Base-by-base conservation (phyloP, 2,797 vertebrate genomes). In the Pelobates cultripes region DNA sequence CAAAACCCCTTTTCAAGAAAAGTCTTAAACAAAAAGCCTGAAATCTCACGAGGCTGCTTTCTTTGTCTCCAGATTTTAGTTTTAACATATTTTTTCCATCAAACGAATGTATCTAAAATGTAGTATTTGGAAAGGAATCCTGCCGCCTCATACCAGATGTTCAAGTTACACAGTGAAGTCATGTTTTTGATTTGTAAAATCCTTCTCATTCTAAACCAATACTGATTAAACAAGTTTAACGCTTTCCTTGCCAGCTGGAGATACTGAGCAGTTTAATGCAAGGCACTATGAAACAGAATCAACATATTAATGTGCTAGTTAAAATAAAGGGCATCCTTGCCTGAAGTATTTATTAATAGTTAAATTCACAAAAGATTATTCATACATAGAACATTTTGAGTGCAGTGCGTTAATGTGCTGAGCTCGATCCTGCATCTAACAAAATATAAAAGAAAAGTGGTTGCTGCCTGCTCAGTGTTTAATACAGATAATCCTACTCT, bases 21-120 rank as follows among this genome's bases (percentile, higher is more conserved):
- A 70, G 82, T 67, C 77, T 79, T 79, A 79, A 83, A 79, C 75
- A 84, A 84, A 83, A 84, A 79, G 77, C 77, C 28, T 75, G 57
- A 66, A 76, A 75, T 84, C 82, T 75, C 82, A 79, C 2, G 12
- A 70, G 77, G 66, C 72, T 42, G n/a, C 73, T 71, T 47, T 75
- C 67, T 79, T 60, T 76, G 72, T 79, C 82, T 79, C 77, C 75
- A 71, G 72, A 57, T 79, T 79, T 84, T 64, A 76, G 73, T 71
- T 84, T 83, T 71, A 79, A 84, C 82, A 79, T 79, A 84, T 84
- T 84, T 76, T 79, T 79, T 76, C 82, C 77, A 84, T 84, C 82
- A 84, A 75, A 83, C 64, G 66, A 75, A 84, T 84, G 82, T 79
- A 79, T 79, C 72, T 68, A 70, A 83, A 79, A 73, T 75, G 72